Percentiles rank a stretch among this genome's conserved stretches.
These are phyloP conservation scores for Myioborus miniatus DNA, from an alignment of 2,797 vertebrate genomes.

Conservation along the genomic window DNA sequence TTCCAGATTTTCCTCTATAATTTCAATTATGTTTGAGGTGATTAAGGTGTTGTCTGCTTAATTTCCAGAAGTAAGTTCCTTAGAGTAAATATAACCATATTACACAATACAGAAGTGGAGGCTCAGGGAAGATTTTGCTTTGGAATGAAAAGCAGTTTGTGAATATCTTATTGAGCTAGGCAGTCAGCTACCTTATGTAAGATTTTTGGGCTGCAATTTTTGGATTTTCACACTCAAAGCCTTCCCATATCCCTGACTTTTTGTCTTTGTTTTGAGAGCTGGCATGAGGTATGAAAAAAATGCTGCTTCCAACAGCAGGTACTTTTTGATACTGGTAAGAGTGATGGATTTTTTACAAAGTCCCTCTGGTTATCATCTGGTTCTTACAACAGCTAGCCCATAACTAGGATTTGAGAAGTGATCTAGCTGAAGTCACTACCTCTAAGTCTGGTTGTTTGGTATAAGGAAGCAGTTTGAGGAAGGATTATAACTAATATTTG, in stretches of 20 bases:
- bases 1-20: not conserved
- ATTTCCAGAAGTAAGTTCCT: not conserved
- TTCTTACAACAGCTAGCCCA: not conserved
- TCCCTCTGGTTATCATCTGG: not conserved
- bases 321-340: not conserved
- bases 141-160: not conserved
- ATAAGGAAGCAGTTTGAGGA: not conserved
- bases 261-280: not conserved
- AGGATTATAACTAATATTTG: not conserved
- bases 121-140: not conserved
- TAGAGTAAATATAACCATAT: not conserved
- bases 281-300: not conserved
- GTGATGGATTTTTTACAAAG: not conserved
- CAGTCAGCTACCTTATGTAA: not conserved
- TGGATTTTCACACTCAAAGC: not conserved
- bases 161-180: not conserved
- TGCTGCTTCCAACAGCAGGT: not conserved
- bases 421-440: not conserved
- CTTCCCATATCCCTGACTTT: not conserved
- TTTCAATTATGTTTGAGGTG: not conserved
- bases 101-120: not conserved
- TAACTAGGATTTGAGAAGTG: not conserved
- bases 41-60: not conserved
- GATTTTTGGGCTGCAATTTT: not conserved
- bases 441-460: not conserved